Evolutionary conservation across 1,140 invertebrate species (phyloP).

Genomic region (Pissodes strobi): DNA sequence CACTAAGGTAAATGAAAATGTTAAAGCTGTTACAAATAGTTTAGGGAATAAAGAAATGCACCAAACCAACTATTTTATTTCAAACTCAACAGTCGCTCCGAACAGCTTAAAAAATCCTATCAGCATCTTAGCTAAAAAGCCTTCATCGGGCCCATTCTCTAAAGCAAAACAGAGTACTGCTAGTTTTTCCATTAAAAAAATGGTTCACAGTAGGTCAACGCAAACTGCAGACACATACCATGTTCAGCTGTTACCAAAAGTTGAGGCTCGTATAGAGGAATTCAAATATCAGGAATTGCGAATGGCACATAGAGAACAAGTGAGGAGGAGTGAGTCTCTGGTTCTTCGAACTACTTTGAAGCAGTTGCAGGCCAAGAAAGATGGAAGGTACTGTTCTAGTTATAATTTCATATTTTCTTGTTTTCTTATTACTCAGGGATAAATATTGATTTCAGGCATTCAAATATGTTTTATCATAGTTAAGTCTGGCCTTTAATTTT

Average conservation of each 20-base stretch:
- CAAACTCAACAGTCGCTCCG: too few species aligned
- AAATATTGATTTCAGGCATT: too few species aligned
- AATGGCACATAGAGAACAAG: constrained; percentile 3
- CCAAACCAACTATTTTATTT: too few species aligned
- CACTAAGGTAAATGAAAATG: too few species aligned
- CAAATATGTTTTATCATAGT: too few species aligned
- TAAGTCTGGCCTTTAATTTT: too few species aligned
- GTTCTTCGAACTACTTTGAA: constrained; percentile 41
- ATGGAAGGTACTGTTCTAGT: constrained; percentile 46
- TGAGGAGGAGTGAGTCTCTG: neutral
- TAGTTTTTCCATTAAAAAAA: neutral
- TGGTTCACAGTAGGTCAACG: neutral
- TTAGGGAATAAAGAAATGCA: too few species aligned
- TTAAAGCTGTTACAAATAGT: too few species aligned
- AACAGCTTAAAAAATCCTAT: neutral
- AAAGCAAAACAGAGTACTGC: too few species aligned
- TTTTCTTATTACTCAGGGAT: neutral
- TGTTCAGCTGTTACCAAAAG: constrained; percentile 5
- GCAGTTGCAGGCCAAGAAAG: constrained; percentile 41
- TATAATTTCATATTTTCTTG: neutral
- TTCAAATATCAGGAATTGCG: neutral
- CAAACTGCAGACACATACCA: constrained; percentile 1
- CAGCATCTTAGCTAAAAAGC: too few species aligned
- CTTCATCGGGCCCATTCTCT: too few species aligned
- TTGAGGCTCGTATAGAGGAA: constrained; percentile 18